Evolutionary conservation across 2,888 invertebrate genomes (phyloP), one percentile per base, ranked within the genome.

Genomic region (Eilema depressum): DNA sequence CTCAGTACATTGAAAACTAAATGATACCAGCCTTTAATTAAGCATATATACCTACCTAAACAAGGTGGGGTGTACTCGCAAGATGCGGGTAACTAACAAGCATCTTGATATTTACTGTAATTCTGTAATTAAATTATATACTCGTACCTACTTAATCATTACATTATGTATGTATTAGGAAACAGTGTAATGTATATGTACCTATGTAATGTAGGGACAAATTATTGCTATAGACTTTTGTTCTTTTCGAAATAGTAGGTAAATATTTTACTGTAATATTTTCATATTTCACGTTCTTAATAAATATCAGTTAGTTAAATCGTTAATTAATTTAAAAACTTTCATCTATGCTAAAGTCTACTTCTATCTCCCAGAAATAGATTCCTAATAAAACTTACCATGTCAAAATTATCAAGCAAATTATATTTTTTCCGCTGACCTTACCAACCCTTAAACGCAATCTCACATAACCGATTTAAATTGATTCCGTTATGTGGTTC

Each of bases 391-490:
- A 47, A 2, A 47, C 17, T 7, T 53, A 0, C 53, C 8, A 53
- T n/a, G 47, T 20, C 0, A 26, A 47, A 20, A 47, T 0, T 1
- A 53, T 17, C 23, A 47, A 59, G 26, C 60, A 64, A 65, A 57
- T 62, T 30, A 69, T 26, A 68, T 71, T 78, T 80, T 73, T 83
- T 84, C 74, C 71, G 76, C 83, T 79, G 83, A 79, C 83, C 77
- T 79, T 85, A 86, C 82, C 80, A 77, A 83, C 83, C 86, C 84
- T 85, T 86, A 84, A 82, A 83, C 76, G 82, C 80, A 83, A 85
- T 85, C 84, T 83, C 85, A 87, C 84, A 86, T 85, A 85, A 83
- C 84, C 84, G 85, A 89, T 88, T 90, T 89, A 89, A 91, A 91
- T 83, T 79, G 82, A 83, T 81, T 81, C 82, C 83, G 82, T 82